Evolutionary conservation across 2,797 vertebrate genomes (phyloP).

Genomic region (Onychomys leucogaster): DNA sequence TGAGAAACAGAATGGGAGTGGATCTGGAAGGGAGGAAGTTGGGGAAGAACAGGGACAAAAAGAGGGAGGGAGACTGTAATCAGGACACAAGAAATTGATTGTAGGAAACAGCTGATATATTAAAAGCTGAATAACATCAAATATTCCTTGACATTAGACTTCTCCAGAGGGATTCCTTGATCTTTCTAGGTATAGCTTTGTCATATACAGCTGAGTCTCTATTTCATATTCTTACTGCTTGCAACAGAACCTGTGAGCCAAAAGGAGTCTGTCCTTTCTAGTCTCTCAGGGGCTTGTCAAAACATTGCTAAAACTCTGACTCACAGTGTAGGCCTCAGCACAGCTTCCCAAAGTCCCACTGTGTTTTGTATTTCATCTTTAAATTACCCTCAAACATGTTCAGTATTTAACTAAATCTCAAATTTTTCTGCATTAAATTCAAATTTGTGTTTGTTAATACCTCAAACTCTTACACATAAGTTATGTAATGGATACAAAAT

Average conservation of each 20-base stretch:
- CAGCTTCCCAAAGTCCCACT: neutral
- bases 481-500: neutral
- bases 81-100: neutral
- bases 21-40: neutral
- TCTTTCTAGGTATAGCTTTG: too few species aligned
- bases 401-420: neutral
- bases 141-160: too few species aligned
- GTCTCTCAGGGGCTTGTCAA: neutral
- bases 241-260: neutral
- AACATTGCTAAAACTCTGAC: neutral
- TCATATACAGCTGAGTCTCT: too few species aligned
- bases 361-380: slow-evolving; percentile 1
- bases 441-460: neutral
- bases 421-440: neutral
- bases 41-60: neutral
- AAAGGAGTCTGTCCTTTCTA: neutral
- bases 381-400: neutral
- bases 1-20: too few species aligned
- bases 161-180: too few species aligned
- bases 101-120: too few species aligned
- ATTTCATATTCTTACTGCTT: too few species aligned
- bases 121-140: too few species aligned
- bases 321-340: neutral
- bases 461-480: neutral
- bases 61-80: neutral